Conservation (phyloP, 1,140 invertebrate genomes). For the Magallana gigas region DNA sequence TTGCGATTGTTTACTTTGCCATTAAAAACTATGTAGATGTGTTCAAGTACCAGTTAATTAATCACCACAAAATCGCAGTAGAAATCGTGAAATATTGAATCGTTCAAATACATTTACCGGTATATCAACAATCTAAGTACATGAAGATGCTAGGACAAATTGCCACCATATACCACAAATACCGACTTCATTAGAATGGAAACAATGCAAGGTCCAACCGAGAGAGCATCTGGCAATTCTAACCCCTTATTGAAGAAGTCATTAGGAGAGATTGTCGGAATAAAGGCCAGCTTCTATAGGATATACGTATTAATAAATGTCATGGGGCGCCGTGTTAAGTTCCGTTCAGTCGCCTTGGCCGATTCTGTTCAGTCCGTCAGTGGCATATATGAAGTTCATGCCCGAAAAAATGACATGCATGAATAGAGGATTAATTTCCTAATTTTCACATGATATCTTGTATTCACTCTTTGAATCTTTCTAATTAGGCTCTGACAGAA, state of each 20-base stretch:
- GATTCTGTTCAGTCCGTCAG: not conserved
- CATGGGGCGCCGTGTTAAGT: not conserved
- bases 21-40: no score
- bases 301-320: constrained; percentile 2
- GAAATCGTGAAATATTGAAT: no score
- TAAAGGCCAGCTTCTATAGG: not conserved
- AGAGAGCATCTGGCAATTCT: no score
- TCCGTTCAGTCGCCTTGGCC: not conserved
- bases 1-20: no score
- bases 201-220: no score
- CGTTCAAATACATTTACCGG: no score
- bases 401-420: not conserved
- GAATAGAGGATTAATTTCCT: not conserved
- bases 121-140: no score
- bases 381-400: not conserved
- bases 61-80: no score
- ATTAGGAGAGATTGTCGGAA: not conserved
- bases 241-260: not conserved
- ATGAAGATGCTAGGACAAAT: no score
- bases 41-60: no score
- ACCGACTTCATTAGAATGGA: no score
- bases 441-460: not conserved
- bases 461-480: not conserved
- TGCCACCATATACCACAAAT: no score
- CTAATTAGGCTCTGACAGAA: not conserved